Base-by-base conservation (phyloP, 2,113 vertebrate species). In the Saimiri boliviensis region DNA sequence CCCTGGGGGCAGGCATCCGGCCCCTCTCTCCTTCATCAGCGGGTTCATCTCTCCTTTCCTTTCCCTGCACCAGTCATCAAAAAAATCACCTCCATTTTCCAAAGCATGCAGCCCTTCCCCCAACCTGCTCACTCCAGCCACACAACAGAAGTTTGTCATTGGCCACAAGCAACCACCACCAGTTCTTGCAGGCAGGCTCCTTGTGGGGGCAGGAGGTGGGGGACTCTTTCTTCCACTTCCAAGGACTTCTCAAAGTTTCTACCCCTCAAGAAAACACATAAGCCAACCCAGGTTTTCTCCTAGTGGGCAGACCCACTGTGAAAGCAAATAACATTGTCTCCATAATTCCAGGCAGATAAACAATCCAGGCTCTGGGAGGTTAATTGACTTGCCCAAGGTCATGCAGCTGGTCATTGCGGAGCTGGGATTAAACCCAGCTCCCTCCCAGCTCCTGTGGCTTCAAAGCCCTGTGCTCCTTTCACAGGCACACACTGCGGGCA, bases 351-450 rank as follows among this genome's bases (percentile, higher is more conserved):
- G 47, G 47, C 79, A 58, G 89, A 95, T 88, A 74, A 94, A 95
- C 56, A 80, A 74, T 17, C 42, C 89, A 9, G 23, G 70, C 74
- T 74, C 87, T 7, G 74, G 73, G 91, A 96, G 83, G 93, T 94
- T 98, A 95, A 97, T 92, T 94, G 89, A 86, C 92, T 95, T 66
- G 83, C 86, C 49, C 89, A 91, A 32, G 95, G 93, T 97, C 91
- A 58, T 92, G 32, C 56, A 89, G 89, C 91, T 68, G 91, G 86
- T 76, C 89, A 91, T 58, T 54, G 45, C 47, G 74, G 79, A 58
- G 54, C 73, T 73, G 82, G 91, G 91, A 94, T 95, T 85, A 93
- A 93, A 66, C 35, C 25, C 6, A 4, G 9, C 56, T 71, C 87
- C 40, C 9, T 58, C 35, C 25, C 6, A 4, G 9, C 56, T 71